Conservation (phyloP, 2,113 vertebrate genomes). For the Macroglossus sobrinus region DNA sequence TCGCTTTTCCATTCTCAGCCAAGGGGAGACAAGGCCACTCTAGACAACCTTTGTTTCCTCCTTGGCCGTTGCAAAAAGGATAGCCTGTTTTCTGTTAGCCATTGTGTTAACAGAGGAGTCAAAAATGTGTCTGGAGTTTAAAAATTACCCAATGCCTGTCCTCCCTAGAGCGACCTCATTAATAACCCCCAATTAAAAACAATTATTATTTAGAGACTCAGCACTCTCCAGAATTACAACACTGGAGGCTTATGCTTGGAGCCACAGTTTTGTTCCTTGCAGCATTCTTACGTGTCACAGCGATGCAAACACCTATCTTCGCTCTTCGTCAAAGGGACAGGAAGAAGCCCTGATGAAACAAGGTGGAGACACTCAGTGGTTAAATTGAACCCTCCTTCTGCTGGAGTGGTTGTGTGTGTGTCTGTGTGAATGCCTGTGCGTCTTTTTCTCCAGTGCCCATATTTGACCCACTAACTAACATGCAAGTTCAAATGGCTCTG, state of each 20-base stretch:
- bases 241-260: accelerated
- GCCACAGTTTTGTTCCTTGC: not conserved
- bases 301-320: not conserved
- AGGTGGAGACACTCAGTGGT: not conserved
- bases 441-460: not conserved
- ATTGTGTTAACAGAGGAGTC: not conserved
- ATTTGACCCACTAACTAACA: not conserved
- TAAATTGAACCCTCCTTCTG: not conserved
- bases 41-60: not conserved
- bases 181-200: not conserved
- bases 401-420: not conserved
- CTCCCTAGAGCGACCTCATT: not conserved
- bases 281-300: accelerated
- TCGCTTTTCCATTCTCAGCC: not conserved
- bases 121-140: not conserved
- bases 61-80: not conserved
- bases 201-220: not conserved
- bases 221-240: not conserved
- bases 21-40: not conserved
- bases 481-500: not conserved
- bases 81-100: not conserved
- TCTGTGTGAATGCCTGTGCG: accelerated
- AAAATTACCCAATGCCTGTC: not conserved
- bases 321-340: not conserved
- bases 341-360: not conserved